Evolutionary conservation across 1,140 invertebrate genomes (phyloP).

Genomic region (Magallana gigas): DNA sequence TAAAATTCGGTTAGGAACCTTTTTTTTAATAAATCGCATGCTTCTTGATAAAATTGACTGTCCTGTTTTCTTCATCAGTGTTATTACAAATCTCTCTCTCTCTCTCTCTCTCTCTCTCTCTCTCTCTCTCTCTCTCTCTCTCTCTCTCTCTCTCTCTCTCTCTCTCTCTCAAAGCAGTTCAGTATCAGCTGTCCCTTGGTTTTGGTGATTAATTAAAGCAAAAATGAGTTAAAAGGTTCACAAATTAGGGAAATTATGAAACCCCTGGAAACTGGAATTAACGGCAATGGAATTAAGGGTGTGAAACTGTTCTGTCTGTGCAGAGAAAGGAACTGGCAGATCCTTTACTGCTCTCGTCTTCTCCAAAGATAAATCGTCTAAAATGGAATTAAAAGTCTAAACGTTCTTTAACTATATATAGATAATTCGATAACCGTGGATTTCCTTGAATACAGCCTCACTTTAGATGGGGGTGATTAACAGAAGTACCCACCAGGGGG

Average conservation of each 20-base stretch:
- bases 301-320: background rate
- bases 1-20: too few relatives aligned
- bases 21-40: too few relatives aligned
- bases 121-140: conserved; percentile 22
- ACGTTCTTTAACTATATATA: background rate
- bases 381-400: conserved; percentile 22
- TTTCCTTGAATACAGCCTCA: background rate
- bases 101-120: background rate
- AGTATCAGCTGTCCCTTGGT: background rate
- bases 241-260: conserved; percentile 25
- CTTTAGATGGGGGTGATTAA: conserved; percentile 21
- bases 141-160: conserved; percentile 22
- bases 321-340: background rate
- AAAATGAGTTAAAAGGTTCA: conserved; percentile 26
- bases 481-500: background rate
- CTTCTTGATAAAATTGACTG: too few relatives aligned
- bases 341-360: background rate
- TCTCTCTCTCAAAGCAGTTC: background rate
- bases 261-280: conserved; percentile 6
- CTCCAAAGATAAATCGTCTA: background rate
- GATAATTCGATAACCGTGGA: conserved; percentile 2
- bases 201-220: background rate
- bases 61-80: too few relatives aligned
- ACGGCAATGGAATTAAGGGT: conserved; percentile 6
- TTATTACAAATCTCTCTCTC: too few relatives aligned